Evolutionary conservation across 2,888 invertebrate genomes (phyloP).

Genomic region (Shargacucullia verbasci): DNA sequence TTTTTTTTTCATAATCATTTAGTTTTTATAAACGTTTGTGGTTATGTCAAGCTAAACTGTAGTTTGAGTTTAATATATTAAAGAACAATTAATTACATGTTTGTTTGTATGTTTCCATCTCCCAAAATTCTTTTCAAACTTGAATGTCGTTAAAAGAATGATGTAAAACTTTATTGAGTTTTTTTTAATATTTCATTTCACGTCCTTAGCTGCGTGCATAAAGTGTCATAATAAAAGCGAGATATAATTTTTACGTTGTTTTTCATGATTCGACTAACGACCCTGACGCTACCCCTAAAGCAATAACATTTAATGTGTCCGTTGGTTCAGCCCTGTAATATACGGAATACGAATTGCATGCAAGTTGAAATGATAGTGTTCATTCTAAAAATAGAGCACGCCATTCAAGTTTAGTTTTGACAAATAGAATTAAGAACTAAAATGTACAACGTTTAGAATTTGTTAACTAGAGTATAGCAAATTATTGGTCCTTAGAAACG

Average conservation of each 20-base stretch:
- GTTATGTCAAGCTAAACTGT: too few species aligned
- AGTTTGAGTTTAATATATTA: too few species aligned
- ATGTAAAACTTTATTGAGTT: not conserved
- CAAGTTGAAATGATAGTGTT: constrained; percentile 26
- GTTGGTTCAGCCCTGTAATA: constrained; percentile 26
- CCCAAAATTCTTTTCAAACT: too few species aligned
- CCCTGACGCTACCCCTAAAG: constrained; percentile 22
- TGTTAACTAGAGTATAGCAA: too few species aligned
- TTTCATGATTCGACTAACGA: constrained; percentile 27
- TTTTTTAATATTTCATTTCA: constrained; percentile 2
- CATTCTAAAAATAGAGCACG: constrained; percentile 42
- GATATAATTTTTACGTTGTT: constrained; percentile 27
- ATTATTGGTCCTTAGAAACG: not conserved
- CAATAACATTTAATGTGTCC: constrained; percentile 31
- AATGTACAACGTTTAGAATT: not conserved
- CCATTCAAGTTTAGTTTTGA: constrained; percentile 29
- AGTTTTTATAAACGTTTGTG: too few species aligned
- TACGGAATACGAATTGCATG: constrained; percentile 27
- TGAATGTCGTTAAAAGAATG: not conserved
- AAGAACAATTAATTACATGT: too few species aligned
- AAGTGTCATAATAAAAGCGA: constrained; percentile 30
- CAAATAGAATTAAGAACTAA: constrained; percentile 1
- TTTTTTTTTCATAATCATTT: too few species aligned
- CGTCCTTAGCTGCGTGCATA: constrained; percentile 1
- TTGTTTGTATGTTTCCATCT: too few species aligned